These are phyloP conservation scores for Pipistrellus nathusii DNA, from an alignment of 2,797 vertebrate species.

Conservation along the genomic window DNA sequence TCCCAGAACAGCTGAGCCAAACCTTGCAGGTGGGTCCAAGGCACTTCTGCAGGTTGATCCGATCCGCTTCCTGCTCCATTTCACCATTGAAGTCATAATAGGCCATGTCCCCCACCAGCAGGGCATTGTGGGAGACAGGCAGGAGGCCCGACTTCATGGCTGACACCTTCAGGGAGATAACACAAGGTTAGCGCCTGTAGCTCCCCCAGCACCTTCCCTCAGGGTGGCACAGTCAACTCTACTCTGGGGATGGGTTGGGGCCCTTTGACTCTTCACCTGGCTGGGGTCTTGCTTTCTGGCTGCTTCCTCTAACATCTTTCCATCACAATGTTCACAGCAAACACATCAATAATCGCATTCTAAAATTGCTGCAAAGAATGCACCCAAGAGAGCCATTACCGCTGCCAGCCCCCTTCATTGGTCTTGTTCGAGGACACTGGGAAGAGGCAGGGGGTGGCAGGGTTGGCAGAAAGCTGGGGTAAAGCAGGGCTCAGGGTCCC, in stretches of 20 bases:
- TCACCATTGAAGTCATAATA: conserved; percentile 95
- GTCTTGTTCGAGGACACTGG: neutral
- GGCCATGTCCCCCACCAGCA: conserved; percentile 95
- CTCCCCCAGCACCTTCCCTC: neutral
- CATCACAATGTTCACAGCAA: neutral
- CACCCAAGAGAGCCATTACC: neutral
- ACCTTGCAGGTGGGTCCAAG: conserved; percentile 98
- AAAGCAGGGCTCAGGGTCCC: neutral
- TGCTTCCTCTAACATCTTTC: neutral
- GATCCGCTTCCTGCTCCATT: conserved; percentile 95
- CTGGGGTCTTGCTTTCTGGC: neutral
- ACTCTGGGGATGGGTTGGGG: too few species aligned
- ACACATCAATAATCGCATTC: neutral
- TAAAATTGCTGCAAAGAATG: neutral
- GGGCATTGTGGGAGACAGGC: conserved; percentile 95
- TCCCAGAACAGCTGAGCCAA: conserved; percentile 58
- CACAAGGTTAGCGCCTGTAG: neutral
- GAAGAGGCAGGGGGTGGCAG: neutral
- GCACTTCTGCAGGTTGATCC: conserved; percentile 96
- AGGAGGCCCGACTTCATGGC: conserved; percentile 97
- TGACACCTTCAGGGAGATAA: conserved; percentile 90
- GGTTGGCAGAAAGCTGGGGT: neutral
- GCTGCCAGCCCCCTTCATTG: neutral
- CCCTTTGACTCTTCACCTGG: neutral
- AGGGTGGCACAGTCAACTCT: neutral